Base-by-base conservation (phyloP, 2,113 vertebrate genomes). In the Festucalex cinctus region DNA sequence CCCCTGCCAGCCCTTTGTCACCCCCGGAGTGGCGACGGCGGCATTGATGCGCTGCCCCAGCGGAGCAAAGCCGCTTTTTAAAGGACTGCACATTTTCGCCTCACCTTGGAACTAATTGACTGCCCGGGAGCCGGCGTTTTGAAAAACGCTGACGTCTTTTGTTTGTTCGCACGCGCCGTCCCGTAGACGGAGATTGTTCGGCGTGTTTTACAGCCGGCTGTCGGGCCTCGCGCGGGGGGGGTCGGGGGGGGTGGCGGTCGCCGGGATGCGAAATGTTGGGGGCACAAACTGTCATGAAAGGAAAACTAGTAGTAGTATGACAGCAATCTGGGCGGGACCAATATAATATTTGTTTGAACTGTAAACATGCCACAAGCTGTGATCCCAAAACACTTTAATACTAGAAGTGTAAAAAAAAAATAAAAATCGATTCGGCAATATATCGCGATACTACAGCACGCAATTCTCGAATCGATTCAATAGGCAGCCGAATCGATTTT, bases 31-130 rank as follows among this genome's bases (percentile, higher is more conserved):
- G 71, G 70, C 76, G 71, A 81, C 41, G 85, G 80, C 73, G 70
- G 82, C 81, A 82, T 77, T 81, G 88, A 86, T 79, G 84, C 76
- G 49, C 35, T 63, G 65, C 75, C 77, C 75, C 83, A 74, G 76
- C 60, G 79, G 82, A 86, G 86, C 83, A 74, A 81, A 87, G 83
- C 74, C 58, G 51, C 86, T 88, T n/a, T n/a, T n/a, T 84, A 88
- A 87, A 88, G 78, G 86, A 88, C 81, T 83, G 88, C 83, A 83
- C 71, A 59, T 84, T 83, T 90, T 87, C 86, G 75, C 88, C 85
- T 91, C 90, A 92, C 89, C 89, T 91, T 92, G 89, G 90, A 89
- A 85, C 76, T 88, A 90, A 91, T 90, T 91, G 91, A 90, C 83
- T 88, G 85, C 83, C 78, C 83, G 77, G 83, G 73, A 83, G 81